A percentile compares a stretch with the other conserved stretches of the same genome.
Conservation (phyloP, 2,113 vertebrate species). For the Osmerus mordax region DNA sequence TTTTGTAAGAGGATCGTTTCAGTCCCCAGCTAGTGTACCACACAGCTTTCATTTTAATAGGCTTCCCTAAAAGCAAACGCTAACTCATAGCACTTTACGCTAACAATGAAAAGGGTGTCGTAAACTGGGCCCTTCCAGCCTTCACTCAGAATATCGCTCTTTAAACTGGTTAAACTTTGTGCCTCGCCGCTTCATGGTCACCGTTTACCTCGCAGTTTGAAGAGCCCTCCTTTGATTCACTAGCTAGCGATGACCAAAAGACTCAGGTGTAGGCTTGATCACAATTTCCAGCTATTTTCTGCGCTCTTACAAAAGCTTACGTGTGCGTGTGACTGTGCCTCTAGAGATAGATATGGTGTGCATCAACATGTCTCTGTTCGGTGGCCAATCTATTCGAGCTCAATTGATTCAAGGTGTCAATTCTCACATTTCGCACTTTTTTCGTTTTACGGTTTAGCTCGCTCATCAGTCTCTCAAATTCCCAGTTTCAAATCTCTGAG, state of each 20-base stretch:
- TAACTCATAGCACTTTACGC: slow-evolving; percentile 28
- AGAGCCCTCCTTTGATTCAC: slow-evolving; percentile 37
- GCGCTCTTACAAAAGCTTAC: neutral
- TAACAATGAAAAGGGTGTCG: slow-evolving; percentile 6
- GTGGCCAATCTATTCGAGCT: slow-evolving; percentile 12
- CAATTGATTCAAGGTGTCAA: slow-evolving; percentile 45
- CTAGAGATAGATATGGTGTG: slow-evolving; percentile 10
- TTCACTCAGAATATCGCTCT: slow-evolving; percentile 19
- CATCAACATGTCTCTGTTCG: slow-evolving; percentile 47
- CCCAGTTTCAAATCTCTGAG: neutral
- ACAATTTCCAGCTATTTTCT: neutral
- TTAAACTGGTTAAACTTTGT: slow-evolving; percentile 42
- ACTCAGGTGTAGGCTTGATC: slow-evolving; percentile 4
- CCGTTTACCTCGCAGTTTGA: slow-evolving; percentile 45
- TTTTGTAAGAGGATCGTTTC: no score
- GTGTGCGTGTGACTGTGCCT: neutral
- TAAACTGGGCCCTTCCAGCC: slow-evolving; percentile 17
- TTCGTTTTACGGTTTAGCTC: slow-evolving; percentile 6
- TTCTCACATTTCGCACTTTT: neutral
- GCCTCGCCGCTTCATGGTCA: slow-evolving; percentile 31
- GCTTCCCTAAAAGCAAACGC: slow-evolving; percentile 1
- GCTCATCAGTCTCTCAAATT: neutral
- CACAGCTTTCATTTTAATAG: neutral
- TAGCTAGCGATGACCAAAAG: slow-evolving; percentile 16
- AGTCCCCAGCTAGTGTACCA: neutral